phyloP scores from a whole-genome alignment of 2,888 invertebrate species.

The Pelosia muscerda region DNA sequence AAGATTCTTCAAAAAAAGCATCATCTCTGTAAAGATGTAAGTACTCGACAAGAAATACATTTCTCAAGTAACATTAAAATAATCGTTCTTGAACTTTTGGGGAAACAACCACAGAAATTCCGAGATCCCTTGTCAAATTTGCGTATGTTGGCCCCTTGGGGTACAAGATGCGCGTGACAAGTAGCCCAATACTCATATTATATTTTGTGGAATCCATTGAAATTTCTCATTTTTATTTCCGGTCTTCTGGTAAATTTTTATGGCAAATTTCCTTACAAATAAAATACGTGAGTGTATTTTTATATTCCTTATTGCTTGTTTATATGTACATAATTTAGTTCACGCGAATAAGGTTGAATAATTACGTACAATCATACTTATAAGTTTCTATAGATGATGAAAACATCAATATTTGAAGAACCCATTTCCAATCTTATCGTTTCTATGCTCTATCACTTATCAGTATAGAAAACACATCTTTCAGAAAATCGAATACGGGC shows the following conservation, averaged over 20 bases:
- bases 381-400: too few relatives aligned
- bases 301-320: slow-evolving; percentile 13
- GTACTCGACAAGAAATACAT: background rate
- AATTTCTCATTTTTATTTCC: slow-evolving; percentile 52
- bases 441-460: too few relatives aligned
- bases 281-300: slow-evolving; percentile 44
- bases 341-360: background rate
- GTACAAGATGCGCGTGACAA: slow-evolving; percentile 60
- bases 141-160: slow-evolving; percentile 53
- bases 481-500: too few relatives aligned
- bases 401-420: too few relatives aligned
- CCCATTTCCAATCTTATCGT: too few relatives aligned
- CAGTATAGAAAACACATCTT: too few relatives aligned
- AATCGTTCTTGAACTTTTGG: slow-evolving; percentile 34
- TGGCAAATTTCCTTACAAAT: slow-evolving; percentile 41
- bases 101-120: slow-evolving; percentile 55
- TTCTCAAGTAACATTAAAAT: slow-evolving; percentile 14
- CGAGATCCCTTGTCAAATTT: slow-evolving; percentile 69
- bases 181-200: slow-evolving; percentile 56
- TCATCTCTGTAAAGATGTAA: background rate
- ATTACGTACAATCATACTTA: too few relatives aligned
- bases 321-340: background rate
- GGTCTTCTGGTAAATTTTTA: slow-evolving; percentile 42
- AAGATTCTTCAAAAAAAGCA: background rate
- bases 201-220: slow-evolving; percentile 50